Percentiles rank a stretch among this genome's conserved stretches.
These are phyloP conservation scores for Blastobasis adustella DNA, from an alignment of 2,888 invertebrate genomes.

Conservation along the genomic window DNA sequence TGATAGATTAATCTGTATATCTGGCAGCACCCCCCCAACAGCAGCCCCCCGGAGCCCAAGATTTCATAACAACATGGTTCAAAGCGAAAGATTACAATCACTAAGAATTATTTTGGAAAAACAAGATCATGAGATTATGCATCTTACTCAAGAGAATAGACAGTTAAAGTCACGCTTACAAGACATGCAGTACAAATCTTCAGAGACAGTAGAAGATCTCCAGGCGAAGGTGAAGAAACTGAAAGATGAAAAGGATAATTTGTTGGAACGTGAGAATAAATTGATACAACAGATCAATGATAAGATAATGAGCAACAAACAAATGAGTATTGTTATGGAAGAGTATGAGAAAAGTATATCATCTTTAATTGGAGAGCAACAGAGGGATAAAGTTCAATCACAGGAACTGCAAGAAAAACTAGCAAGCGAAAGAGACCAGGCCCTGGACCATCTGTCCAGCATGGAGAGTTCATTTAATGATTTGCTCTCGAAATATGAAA, in stretches of 20 bases:
- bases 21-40: constrained; percentile 52
- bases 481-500: constrained; percentile 77
- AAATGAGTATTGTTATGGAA: constrained; percentile 81
- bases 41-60: constrained; percentile 54
- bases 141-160: constrained; percentile 53
- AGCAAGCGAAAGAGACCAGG: constrained; percentile 72
- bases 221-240: constrained; percentile 49
- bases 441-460: constrained; percentile 72
- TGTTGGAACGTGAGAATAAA: constrained; percentile 42
- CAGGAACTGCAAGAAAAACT: constrained; percentile 64
- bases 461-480: constrained; percentile 79
- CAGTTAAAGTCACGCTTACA: constrained; percentile 50
- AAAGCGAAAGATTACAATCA: constrained; percentile 48
- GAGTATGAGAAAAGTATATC: constrained; percentile 88
- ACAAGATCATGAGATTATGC: constrained; percentile 55
- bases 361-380: constrained; percentile 81
- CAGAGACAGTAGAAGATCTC: constrained; percentile 42
- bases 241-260: constrained; percentile 42
- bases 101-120: constrained; percentile 51
- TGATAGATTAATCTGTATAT: constrained; percentile 55
- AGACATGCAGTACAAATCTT: constrained; percentile 43
- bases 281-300: constrained; percentile 50
- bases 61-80: constrained; percentile 28
- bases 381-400: constrained; percentile 73
- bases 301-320: constrained; percentile 52